Percentiles rank a stretch among this genome's conserved stretches.
Evolutionary conservation across 2,888 invertebrate species (phyloP).

Genomic region (Odontothrips loti): DNA sequence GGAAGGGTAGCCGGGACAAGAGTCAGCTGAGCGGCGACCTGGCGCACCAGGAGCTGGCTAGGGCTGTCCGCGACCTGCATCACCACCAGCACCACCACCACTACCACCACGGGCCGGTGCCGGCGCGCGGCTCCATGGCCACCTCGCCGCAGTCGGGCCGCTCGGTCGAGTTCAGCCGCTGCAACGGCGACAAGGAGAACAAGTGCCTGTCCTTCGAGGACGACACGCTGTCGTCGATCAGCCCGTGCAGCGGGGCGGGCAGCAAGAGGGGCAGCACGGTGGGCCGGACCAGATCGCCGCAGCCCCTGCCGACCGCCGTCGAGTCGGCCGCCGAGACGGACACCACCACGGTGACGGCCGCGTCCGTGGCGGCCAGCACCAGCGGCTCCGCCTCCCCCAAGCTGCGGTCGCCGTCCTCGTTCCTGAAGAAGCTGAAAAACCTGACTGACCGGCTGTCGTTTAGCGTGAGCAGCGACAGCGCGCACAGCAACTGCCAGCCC

Average conservation of each 20-base stretch:
- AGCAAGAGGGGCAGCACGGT: constrained; percentile 11
- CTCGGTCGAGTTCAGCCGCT: constrained; percentile 14
- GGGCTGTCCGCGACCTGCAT: constrained; percentile 29
- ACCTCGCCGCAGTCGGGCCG: constrained; percentile 11
- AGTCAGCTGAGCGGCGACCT: constrained; percentile 43
- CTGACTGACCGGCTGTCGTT: constrained; percentile 18
- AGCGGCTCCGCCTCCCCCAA: not conserved
- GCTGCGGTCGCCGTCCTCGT: not conserved
- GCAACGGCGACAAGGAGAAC: constrained; percentile 19
- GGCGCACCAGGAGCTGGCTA: constrained; percentile 37
- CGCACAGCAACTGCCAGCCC: not conserved
- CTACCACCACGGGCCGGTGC: constrained; percentile 15
- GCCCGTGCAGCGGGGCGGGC: not conserved
- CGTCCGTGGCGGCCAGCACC: not conserved
- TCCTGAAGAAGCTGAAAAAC: constrained; percentile 7
- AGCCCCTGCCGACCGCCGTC: not conserved
- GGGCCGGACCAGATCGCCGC: constrained; percentile 5
- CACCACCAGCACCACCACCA: constrained; percentile 23
- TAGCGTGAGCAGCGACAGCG: constrained; percentile 12
- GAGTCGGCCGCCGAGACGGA: not conserved
- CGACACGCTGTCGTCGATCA: constrained; percentile 16
- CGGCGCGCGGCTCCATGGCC: not conserved
- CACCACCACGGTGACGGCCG: not conserved
- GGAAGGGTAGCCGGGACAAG: constrained; percentile 64
- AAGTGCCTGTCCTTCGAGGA: constrained; percentile 19